A percentile compares a stretch with the other conserved stretches of the same genome.
Evolutionary conservation across 2,113 vertebrate species (phyloP).

Genomic region (Numenius arquata): DNA sequence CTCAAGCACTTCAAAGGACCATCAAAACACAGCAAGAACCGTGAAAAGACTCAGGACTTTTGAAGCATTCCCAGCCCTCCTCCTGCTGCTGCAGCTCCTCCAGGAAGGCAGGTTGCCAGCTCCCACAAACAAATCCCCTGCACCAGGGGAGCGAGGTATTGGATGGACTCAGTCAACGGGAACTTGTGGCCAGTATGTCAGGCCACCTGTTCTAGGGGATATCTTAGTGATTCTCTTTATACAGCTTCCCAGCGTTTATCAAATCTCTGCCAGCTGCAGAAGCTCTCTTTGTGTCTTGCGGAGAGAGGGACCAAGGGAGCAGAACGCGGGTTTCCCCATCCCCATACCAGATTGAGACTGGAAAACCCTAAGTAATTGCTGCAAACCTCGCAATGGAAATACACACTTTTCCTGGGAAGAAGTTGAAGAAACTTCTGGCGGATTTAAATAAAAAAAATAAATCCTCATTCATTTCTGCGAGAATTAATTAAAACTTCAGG

Average conservation of each 20-base stretch:
- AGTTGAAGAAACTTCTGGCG: neutral
- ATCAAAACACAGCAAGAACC: neutral
- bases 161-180: constrained; percentile 2
- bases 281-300: neutral
- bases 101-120: neutral
- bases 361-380: neutral
- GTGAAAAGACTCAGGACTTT: neutral
- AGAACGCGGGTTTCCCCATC: neutral
- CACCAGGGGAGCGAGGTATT: neutral
- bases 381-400: neutral
- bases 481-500: neutral
- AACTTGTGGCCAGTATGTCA: constrained; percentile 19
- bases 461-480: neutral
- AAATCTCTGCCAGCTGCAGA: constrained; percentile 12
- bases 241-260: neutral
- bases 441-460: neutral
- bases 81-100: neutral
- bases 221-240: neutral
- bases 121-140: constrained; percentile 6
- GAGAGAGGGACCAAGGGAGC: neutral
- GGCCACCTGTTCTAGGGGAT: constrained; percentile 30
- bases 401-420: neutral
- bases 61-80: neutral
- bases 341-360: neutral
- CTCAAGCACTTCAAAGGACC: neutral